A percentile compares a stretch with the other conserved stretches of the same genome.
Evolutionary conservation across 92 coral and sea anemone species (phyloP).

Genomic region (Chrysogorgia sp.): DNA sequence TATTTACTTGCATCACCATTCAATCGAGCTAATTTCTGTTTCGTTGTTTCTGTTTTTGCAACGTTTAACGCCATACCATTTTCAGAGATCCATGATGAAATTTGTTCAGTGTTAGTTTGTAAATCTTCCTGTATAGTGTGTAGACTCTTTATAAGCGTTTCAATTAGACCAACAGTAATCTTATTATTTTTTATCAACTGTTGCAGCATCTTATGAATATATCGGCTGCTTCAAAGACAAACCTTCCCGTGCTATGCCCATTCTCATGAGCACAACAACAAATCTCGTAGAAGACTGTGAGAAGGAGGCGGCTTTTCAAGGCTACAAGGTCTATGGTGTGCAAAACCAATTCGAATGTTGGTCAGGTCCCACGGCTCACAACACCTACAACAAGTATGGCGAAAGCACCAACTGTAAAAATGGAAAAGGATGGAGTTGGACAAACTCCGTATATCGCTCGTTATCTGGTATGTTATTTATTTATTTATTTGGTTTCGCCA

Average conservation of each 20-base stretch:
- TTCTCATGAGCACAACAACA: neutral
- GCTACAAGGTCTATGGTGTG: slow-evolving; percentile 28
- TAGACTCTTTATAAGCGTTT: too few relatives aligned
- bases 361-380: slow-evolving; percentile 35
- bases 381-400: slow-evolving; percentile 39
- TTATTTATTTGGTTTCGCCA: too few relatives aligned
- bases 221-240: slow-evolving; percentile 28
- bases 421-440: slow-evolving; percentile 30
- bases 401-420: slow-evolving; percentile 21
- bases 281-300: neutral
- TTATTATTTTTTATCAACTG: too few relatives aligned
- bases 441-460: slow-evolving; percentile 14
- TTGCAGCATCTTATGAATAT: slow-evolving; percentile 13
- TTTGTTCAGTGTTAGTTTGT: too few relatives aligned
- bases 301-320: slow-evolving; percentile 13
- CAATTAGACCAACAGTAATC: too few relatives aligned
- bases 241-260: slow-evolving; percentile 14
- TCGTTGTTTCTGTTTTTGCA: too few relatives aligned
- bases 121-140: too few relatives aligned
- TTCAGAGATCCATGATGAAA: too few relatives aligned
- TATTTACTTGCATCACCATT: too few relatives aligned
- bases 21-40: too few relatives aligned
- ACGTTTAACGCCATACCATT: too few relatives aligned
- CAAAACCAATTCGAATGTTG: slow-evolving; percentile 42
- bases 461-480: neutral